Evolutionary conservation across 2,888 invertebrate species (phyloP), one percentile per base, ranked within the genome.

Genomic region (Microplitis manilae): DNA sequence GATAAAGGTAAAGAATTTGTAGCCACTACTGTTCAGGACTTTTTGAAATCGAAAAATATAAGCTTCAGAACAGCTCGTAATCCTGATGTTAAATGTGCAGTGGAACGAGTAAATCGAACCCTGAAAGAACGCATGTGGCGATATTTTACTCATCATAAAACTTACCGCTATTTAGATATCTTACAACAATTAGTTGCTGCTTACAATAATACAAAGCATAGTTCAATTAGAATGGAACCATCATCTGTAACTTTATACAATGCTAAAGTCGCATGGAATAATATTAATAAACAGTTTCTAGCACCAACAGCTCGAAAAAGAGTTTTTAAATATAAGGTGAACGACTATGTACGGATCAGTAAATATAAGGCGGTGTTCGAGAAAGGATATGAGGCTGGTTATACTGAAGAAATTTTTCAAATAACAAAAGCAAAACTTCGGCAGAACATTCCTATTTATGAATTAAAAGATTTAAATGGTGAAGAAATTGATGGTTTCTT

Each of bases 401-500:
- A 20, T 20, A 20, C 20, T 20, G 20, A 30, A 30, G 2, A 30
- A 30, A 30, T 30, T 30, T 30, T 30, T 20, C 30, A 30, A 30
- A 30, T 30, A 30, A 30, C 2, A 30, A 30, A 30, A 30, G 9
- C 50, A 9, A 50, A 50, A 0, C 9, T 50, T 9, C 50, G 50
- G 0, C 50, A 70, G 79, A 8, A 79, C 82, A 41, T 50, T 0
- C 50, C 50, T 50, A 50, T 85, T 0, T 87, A 87, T 77, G 77
- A 77, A 40, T 50, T 85, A 13, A 39, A 76, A 60, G 79, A 78
- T 71, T 70, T 79, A 8, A 40, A 13, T 5, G 75, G 62, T 6
- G 78, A 81, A 68, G 39, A 67, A 7, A 79, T 79, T 68, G 79
- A 78, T 8, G 76, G 78, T 0, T 71, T 79, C 17, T 80, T 80